Percentiles rank a stretch among this genome's conserved stretches.
These are phyloP conservation scores for Synergus umbraculus DNA, from an alignment of 2,888 invertebrate genomes.

Conservation along the genomic window DNA sequence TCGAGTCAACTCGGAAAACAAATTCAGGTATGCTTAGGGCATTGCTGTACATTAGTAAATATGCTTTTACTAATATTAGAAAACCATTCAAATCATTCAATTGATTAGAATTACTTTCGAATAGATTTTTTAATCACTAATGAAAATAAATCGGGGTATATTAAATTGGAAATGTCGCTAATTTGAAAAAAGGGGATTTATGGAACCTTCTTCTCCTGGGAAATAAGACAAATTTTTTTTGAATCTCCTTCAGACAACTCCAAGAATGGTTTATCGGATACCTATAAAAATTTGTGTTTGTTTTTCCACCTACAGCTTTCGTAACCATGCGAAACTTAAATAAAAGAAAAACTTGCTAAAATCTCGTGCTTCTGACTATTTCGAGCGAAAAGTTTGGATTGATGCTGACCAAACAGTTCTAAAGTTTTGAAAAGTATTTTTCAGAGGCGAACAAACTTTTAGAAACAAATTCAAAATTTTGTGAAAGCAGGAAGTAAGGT, in stretches of 20 bases:
- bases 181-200: not conserved
- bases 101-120: no score
- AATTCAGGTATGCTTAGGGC: not conserved
- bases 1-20: not conserved
- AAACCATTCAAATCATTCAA: no score
- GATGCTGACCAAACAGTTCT: not conserved
- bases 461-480: not conserved
- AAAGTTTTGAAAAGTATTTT: not conserved
- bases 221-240: not conserved
- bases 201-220: not conserved
- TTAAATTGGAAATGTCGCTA: not conserved
- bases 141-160: no score
- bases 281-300: not conserved
- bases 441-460: not conserved
- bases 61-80: not conserved
- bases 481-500: not conserved
- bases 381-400: not conserved
- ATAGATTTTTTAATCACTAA: no score
- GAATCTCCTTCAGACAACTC: not conserved
- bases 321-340: not conserved
- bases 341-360: constrained; percentile 2
- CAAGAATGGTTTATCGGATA: not conserved
- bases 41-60: not conserved
- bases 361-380: not conserved
- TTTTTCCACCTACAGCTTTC: not conserved